Conservation (phyloP, 2,113 vertebrate species). For the Nannospalax galili region DNA sequence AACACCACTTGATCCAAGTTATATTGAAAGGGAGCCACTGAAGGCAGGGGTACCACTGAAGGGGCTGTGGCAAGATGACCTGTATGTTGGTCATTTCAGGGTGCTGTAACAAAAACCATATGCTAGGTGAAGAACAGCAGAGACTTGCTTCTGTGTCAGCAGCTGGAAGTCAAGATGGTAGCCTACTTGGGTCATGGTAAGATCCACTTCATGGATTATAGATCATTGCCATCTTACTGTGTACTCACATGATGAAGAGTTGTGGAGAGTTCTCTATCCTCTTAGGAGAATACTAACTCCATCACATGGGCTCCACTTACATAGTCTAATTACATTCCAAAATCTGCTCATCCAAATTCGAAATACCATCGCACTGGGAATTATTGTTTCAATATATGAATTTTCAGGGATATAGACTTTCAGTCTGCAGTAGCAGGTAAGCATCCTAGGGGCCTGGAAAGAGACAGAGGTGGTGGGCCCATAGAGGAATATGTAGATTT, state of each 20-base stretch:
- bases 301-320: not conserved
- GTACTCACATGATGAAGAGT: fast-evolving
- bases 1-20: not conserved
- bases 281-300: not conserved
- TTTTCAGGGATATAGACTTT: not conserved
- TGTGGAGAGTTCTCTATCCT: not conserved
- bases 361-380: not conserved
- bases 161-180: not conserved
- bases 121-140: not conserved
- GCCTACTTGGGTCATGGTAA: not conserved
- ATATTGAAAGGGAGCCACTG: too few relatives aligned
- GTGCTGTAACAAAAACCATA: not conserved
- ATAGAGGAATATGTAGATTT: not conserved
- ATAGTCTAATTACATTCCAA: not conserved
- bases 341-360: not conserved
- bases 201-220: not conserved
- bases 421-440: not conserved
- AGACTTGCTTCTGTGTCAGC: not conserved
- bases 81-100: not conserved
- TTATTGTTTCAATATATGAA: not conserved
- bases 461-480: not conserved
- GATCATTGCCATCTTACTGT: not conserved
- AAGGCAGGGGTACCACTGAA: not conserved
- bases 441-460: not conserved
- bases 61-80: not conserved